A percentile compares a stretch with the other conserved stretches of the same genome.
These are phyloP conservation scores for Apantesis nais DNA, from an alignment of 2,888 invertebrate species.

Conservation along the genomic window DNA sequence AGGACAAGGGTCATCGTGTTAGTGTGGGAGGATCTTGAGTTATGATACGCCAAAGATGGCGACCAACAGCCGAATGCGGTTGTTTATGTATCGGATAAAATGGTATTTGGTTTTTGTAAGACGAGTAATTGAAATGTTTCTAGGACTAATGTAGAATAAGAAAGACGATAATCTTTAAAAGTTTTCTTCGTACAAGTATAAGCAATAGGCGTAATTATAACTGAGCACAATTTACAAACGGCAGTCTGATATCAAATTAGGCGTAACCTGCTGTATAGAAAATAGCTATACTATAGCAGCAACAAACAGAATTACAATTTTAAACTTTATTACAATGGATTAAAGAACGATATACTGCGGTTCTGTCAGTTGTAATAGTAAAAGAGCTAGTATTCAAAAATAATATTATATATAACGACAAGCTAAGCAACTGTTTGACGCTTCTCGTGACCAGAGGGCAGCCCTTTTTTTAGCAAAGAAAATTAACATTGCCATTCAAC, in stretches of 20 bases:
- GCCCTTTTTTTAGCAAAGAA: too few relatives aligned
- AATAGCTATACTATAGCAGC: too few relatives aligned
- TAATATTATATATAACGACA: too few relatives aligned
- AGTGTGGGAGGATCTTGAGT: slow-evolving; percentile 36
- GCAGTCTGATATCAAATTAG: background rate
- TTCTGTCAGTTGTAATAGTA: background rate
- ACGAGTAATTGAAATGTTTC: background rate
- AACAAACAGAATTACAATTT: background rate
- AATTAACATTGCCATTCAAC: too few relatives aligned
- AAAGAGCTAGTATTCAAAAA: background rate
- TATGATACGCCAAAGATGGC: slow-evolving; percentile 26
- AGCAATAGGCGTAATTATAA: background rate
- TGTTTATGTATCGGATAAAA: background rate
- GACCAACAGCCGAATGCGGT: background rate
- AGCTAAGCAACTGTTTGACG: too few relatives aligned
- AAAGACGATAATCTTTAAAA: background rate
- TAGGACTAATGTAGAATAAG: background rate
- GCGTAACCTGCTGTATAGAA: too few relatives aligned
- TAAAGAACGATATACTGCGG: background rate
- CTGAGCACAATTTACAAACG: background rate
- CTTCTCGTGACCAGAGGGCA: too few relatives aligned
- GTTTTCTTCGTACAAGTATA: background rate
- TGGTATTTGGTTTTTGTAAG: background rate
- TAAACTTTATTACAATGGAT: background rate
- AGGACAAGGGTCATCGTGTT: slow-evolving; percentile 30